These are phyloP conservation scores for Euproctis similis DNA, from an alignment of 2,888 invertebrate species.

Conservation along the genomic window DNA sequence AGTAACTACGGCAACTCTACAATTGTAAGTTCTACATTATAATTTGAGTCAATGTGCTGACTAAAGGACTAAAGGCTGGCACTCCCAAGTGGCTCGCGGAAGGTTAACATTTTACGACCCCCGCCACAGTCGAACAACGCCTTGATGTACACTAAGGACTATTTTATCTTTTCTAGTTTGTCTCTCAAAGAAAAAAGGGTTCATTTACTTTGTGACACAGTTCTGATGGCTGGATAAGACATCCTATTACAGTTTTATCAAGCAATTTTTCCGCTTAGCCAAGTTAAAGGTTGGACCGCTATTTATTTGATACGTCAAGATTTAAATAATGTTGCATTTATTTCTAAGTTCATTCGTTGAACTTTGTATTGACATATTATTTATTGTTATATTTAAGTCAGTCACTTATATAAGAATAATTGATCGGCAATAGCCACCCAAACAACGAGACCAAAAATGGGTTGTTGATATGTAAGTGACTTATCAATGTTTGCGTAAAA, in stretches of 20 bases:
- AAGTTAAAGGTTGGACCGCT: conserved; percentile 28
- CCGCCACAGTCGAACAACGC: conserved; percentile 53
- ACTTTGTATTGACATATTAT: too few relatives aligned
- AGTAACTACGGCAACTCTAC: conserved; percentile 13
- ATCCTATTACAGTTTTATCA: conserved; percentile 52
- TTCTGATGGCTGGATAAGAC: conserved; percentile 57
- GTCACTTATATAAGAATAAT: too few relatives aligned
- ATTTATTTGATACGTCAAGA: conserved; percentile 11
- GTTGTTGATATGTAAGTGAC: too few relatives aligned
- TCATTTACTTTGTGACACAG: conserved; percentile 62
- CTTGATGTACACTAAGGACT: conserved; percentile 68
- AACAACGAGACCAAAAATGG: too few relatives aligned
- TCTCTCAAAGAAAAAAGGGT: conserved; percentile 64
- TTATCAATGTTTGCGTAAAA: too few relatives aligned
- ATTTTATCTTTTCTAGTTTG: conserved; percentile 72
- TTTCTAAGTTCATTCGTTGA: too few relatives aligned
- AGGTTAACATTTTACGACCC: conserved; percentile 59
- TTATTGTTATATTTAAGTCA: too few relatives aligned
- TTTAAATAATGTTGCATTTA: too few relatives aligned
- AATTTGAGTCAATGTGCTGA: conserved; percentile 49
- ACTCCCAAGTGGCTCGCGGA: conserved; percentile 44
- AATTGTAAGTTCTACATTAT: conserved; percentile 48
- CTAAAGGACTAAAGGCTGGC: conserved; percentile 26
- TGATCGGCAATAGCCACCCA: too few relatives aligned
- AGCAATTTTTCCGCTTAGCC: conserved; percentile 44